phyloP scores from a whole-genome alignment of 2,113 vertebrate genomes.

The Perca flavescens region DNA sequence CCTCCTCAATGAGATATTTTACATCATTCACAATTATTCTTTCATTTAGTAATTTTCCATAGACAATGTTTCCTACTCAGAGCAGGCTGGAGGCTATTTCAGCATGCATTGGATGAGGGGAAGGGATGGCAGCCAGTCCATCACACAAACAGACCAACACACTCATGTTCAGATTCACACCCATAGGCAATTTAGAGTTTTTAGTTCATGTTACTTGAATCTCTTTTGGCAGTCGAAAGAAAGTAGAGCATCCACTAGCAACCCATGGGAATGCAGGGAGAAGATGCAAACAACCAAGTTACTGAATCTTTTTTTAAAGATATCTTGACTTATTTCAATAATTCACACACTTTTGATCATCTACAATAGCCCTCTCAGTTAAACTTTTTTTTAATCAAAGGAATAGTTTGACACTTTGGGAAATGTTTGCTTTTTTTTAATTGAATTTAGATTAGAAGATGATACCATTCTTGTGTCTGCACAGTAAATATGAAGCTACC shows the following conservation, averaged over 20 bases:
- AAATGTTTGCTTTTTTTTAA: background rate
- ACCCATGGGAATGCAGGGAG: background rate
- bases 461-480: background rate
- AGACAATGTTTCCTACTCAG: constrained; percentile 30
- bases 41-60: constrained; percentile 48
- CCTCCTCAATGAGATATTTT: constrained; percentile 52
- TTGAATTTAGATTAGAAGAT: background rate
- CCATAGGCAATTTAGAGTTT: constrained; percentile 23
- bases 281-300: background rate
- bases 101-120: constrained; percentile 32
- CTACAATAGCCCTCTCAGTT: background rate
- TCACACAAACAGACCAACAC: constrained; percentile 45
- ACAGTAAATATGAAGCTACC: background rate
- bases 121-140: constrained; percentile 26
- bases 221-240: constrained; percentile 36
- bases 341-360: background rate
- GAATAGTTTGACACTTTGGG: background rate
- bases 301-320: background rate
- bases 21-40: constrained; percentile 54
- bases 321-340: background rate
- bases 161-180: constrained; percentile 37
- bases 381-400: background rate
- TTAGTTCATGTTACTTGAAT: constrained; percentile 32
- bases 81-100: constrained; percentile 39
- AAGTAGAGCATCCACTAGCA: constrained; percentile 31